Percentiles rank a stretch among this genome's conserved stretches.
phyloP scores from a whole-genome alignment of 2,888 invertebrate genomes.

The Ichneumoninae sp. region DNA sequence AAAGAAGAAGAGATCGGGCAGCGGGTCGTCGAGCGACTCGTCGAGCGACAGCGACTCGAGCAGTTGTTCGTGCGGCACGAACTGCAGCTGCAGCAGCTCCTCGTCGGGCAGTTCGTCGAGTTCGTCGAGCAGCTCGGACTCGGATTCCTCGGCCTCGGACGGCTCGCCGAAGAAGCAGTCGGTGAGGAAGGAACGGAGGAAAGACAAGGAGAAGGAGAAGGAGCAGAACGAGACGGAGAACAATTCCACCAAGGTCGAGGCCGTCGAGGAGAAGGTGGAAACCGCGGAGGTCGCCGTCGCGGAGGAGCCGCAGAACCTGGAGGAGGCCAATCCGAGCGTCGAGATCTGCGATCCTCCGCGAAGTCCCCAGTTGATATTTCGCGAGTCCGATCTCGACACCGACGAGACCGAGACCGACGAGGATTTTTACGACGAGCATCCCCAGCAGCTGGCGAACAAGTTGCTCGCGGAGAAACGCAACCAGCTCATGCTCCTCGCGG shows the following conservation, averaged over 20 bases:
- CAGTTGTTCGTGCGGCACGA: slow-evolving; percentile 93
- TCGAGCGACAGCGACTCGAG: slow-evolving; percentile 91
- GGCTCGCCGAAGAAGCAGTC: slow-evolving; percentile 84
- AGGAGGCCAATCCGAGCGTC: slow-evolving; percentile 60
- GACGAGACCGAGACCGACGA: slow-evolving; percentile 94
- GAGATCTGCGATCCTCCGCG: slow-evolving; percentile 57
- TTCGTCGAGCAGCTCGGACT: slow-evolving; percentile 87
- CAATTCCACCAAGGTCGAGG: slow-evolving; percentile 74
- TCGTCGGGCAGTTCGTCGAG: slow-evolving; percentile 88
- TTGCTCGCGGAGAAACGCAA: slow-evolving; percentile 91
- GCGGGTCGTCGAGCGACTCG: slow-evolving; percentile 90
- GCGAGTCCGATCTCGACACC: slow-evolving; percentile 94
- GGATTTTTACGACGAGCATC: slow-evolving; percentile 94
- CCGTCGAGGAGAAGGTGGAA: slow-evolving; percentile 83
- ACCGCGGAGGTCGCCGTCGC: slow-evolving; percentile 85
- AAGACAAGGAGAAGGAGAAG: slow-evolving; percentile 81
- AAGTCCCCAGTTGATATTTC: slow-evolving; percentile 80
- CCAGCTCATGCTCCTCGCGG: slow-evolving; percentile 87
- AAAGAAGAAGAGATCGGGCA: slow-evolving; percentile 82
- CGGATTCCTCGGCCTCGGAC: slow-evolving; percentile 87
- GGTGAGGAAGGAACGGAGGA: slow-evolving; percentile 79
- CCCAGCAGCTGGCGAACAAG: slow-evolving; percentile 90
- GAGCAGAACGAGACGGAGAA: slow-evolving; percentile 82
- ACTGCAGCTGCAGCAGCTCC: slow-evolving; percentile 92
- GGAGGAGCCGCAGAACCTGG: slow-evolving; percentile 37